Evolutionary conservation across 1,140 invertebrate genomes (phyloP).

Genomic region (Microplitis demolitor): DNA sequence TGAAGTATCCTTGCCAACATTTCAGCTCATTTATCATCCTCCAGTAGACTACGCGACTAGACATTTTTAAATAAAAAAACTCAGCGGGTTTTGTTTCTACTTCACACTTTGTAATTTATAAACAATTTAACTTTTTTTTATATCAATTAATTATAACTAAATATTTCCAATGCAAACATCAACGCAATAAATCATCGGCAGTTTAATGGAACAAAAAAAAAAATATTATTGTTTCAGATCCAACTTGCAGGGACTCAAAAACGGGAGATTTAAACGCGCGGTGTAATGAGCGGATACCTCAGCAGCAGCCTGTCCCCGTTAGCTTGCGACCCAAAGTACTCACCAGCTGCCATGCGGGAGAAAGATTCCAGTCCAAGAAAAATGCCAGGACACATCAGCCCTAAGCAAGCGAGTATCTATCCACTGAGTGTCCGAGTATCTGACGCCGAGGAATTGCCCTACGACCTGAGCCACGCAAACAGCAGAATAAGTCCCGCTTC

Average conservation of each 20-base stretch:
- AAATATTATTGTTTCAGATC: background rate
- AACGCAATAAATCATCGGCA: too few relatives aligned
- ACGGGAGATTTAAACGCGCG: slow-evolving; percentile 37
- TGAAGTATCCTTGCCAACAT: too few relatives aligned
- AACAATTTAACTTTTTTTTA: too few relatives aligned
- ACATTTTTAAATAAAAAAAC: too few relatives aligned
- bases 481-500: slow-evolving; percentile 39
- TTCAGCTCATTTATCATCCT: too few relatives aligned
- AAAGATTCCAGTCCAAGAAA: slow-evolving; percentile 80
- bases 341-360: slow-evolving; percentile 71
- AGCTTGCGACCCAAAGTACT: slow-evolving; percentile 54
- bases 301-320: slow-evolving; percentile 54
- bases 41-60: too few relatives aligned
- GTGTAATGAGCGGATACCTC: slow-evolving; percentile 61
- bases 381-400: slow-evolving; percentile 72
- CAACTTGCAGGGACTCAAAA: slow-evolving; percentile 32
- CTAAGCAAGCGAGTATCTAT: slow-evolving; percentile 74
- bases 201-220: background rate
- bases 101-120: too few relatives aligned
- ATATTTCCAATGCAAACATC: too few relatives aligned
- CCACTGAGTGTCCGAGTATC: slow-evolving; percentile 67
- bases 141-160: too few relatives aligned
- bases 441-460: slow-evolving; percentile 62
- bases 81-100: too few relatives aligned
- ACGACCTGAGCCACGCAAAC: slow-evolving; percentile 63